Evolutionary conservation across 2,113 vertebrate genomes (phyloP).

Genomic region (Asarcornis scutulata): DNA sequence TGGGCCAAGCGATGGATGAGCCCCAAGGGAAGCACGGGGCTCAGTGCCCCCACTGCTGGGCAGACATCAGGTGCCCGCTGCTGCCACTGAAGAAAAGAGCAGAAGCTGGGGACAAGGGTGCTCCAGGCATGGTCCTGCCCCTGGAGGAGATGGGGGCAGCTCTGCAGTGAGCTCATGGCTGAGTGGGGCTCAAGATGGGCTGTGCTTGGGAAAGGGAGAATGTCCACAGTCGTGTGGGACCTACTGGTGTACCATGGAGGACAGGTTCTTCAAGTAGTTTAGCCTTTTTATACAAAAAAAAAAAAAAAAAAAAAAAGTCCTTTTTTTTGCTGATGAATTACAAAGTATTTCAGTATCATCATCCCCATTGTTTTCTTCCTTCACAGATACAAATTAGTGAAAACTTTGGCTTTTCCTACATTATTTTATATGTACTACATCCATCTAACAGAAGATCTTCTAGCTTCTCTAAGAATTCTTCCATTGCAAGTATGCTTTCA

Average conservation of each 20-base stretch:
- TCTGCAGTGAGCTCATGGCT: background rate
- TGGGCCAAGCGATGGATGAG: rapidly evolving
- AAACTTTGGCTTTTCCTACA: background rate
- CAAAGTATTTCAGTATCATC: background rate
- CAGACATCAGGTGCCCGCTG: rapidly evolving
- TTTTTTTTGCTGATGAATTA: background rate
- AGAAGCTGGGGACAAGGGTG: background rate
- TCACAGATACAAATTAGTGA: background rate
- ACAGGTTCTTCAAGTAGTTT: background rate
- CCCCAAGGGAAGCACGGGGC: background rate
- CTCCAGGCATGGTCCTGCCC: background rate
- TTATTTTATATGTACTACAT: background rate
- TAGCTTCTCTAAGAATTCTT: background rate
- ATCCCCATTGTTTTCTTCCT: background rate
- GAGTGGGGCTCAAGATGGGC: background rate
- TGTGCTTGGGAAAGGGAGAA: background rate
- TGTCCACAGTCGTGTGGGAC: rapidly evolving
- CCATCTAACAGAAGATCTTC: background rate
- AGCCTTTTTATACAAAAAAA: background rate
- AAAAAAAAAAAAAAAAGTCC: background rate
- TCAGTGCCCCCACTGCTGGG: rapidly evolving
- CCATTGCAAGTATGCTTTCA: background rate
- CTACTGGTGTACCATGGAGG: background rate
- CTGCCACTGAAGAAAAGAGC: background rate
- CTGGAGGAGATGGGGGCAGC: background rate